Evolutionary conservation across 2,797 vertebrate species (phyloP).

Genomic region (Dipus sagitta): DNA sequence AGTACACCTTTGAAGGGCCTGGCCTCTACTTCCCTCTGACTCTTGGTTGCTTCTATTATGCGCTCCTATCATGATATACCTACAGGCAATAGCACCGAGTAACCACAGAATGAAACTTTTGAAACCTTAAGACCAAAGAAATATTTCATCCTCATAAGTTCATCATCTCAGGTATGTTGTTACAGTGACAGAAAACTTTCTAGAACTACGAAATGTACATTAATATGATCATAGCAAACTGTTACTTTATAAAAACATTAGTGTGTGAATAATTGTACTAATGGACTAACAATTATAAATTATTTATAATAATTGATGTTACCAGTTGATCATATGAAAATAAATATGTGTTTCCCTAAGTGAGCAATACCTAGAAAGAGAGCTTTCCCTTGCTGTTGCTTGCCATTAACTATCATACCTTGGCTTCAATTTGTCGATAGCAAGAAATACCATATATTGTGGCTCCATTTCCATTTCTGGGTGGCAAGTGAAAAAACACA

Average conservation of each 20-base stretch:
- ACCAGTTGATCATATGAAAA: neutral
- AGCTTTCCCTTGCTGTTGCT: slow-evolving; percentile 9
- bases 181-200: neutral
- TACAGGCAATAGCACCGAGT: neutral
- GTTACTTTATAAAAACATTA: slow-evolving; percentile 41
- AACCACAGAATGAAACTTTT: neutral
- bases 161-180: neutral
- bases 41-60: neutral
- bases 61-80: neutral
- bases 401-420: slow-evolving; percentile 88
- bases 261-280: neutral
- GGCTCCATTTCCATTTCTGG: slow-evolving; percentile 91
- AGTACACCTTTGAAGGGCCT: neutral
- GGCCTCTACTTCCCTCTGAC: neutral
- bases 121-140: neutral
- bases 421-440: slow-evolving; percentile 98
- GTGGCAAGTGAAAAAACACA: slow-evolving; percentile 97
- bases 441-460: slow-evolving; percentile 98
- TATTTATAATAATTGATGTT: slow-evolving; percentile 19
- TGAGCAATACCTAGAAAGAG: neutral
- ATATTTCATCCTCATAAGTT: neutral
- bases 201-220: slow-evolving; percentile 33
- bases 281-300: neutral
- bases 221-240: neutral
- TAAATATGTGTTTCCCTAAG: neutral